These are phyloP conservation scores for Candidula unifasciata DNA, from an alignment of 2,888 invertebrate species.

Conservation along the genomic window DNA sequence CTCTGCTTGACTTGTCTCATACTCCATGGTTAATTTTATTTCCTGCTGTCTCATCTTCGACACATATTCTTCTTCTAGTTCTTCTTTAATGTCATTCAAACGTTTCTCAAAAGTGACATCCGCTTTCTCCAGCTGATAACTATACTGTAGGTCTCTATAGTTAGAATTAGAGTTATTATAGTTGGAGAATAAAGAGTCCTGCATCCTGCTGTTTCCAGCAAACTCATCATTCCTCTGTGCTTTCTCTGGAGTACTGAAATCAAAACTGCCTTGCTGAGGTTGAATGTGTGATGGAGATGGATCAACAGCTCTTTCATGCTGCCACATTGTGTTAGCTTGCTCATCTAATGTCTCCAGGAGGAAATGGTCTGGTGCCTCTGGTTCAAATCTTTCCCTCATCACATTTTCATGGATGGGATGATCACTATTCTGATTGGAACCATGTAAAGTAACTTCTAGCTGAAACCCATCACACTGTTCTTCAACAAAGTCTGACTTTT, in stretches of 20 bases:
- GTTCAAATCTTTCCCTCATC: slow-evolving; percentile 53
- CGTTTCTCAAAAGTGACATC: slow-evolving; percentile 40
- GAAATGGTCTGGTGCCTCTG: slow-evolving; percentile 48
- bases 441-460: slow-evolving; percentile 33
- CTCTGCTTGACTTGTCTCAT: slow-evolving; percentile 60
- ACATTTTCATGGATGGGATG: slow-evolving; percentile 48
- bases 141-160: not conserved
- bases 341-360: slow-evolving; percentile 42
- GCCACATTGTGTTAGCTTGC: slow-evolving; percentile 47
- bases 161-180: slow-evolving; percentile 24
- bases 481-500: slow-evolving; percentile 50
- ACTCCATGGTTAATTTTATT: slow-evolving; percentile 60
- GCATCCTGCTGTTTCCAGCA: not conserved
- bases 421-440: slow-evolving; percentile 1
- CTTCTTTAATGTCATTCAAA: slow-evolving; percentile 63
- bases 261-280: slow-evolving; percentile 12
- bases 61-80: slow-evolving; percentile 67
- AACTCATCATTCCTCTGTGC: slow-evolving; percentile 3
- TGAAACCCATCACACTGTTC: slow-evolving; percentile 46
- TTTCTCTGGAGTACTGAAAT: slow-evolving; percentile 22
- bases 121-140: not conserved
- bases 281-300: slow-evolving; percentile 33
- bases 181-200: not conserved
- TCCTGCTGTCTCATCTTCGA: slow-evolving; percentile 61
- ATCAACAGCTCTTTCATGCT: slow-evolving; percentile 46